These are phyloP conservation scores for Tolypeutes matacus DNA, from an alignment of 2,797 vertebrate genomes.

Conservation along the genomic window DNA sequence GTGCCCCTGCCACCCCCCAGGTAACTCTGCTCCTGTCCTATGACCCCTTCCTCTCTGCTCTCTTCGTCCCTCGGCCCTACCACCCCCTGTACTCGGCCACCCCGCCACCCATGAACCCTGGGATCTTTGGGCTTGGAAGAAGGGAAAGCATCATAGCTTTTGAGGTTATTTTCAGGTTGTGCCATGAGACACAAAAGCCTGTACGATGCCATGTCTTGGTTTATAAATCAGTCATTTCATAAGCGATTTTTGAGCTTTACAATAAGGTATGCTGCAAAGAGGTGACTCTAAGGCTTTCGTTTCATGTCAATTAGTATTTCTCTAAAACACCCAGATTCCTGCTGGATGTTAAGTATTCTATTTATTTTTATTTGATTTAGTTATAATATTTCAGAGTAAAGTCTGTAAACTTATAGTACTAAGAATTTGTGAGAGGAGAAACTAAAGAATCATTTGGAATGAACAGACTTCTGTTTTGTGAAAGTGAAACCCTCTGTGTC, in stretches of 20 bases:
- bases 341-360: constrained; percentile 41
- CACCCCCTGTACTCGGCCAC: background rate
- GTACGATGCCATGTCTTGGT: background rate
- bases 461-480: background rate
- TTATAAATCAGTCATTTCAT: constrained; percentile 24
- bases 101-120: background rate
- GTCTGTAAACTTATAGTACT: background rate
- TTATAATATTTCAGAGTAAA: background rate
- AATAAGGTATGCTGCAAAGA: background rate
- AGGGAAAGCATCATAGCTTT: background rate
- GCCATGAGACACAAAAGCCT: background rate
- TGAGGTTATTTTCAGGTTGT: background rate
- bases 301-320: background rate
- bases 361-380: constrained; percentile 30
- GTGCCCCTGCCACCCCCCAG: rapidly evolving
- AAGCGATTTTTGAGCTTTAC: constrained; percentile 4
- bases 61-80: background rate
- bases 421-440: constrained; percentile 34
- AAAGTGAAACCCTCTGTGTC: background rate
- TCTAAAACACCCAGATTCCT: constrained; percentile 4
- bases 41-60: background rate
- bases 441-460: constrained; percentile 36
- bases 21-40: background rate
- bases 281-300: background rate
- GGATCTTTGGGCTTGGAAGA: background rate